Conservation (phyloP, 1,140 invertebrate species). For the Atta cephalotes region DNA sequence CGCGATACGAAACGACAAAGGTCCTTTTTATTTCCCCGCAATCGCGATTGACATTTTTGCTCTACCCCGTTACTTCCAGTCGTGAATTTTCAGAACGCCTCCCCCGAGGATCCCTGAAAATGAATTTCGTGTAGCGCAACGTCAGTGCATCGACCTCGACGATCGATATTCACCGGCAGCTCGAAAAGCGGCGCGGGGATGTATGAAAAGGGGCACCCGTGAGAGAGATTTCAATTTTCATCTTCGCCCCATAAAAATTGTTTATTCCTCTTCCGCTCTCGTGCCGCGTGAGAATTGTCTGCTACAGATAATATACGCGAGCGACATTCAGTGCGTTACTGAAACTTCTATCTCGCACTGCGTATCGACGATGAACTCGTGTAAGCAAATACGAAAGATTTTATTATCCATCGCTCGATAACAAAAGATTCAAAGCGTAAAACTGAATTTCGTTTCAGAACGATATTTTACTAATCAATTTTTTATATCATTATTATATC, state of each 20-base stretch:
- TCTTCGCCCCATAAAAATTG: slow-evolving; percentile 58
- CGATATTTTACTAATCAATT: background rate
- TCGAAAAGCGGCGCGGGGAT: slow-evolving; percentile 56
- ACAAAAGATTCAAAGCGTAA: background rate
- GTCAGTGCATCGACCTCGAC: slow-evolving; percentile 68
- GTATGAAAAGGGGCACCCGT: slow-evolving; percentile 61
- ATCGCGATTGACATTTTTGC: slow-evolving; percentile 64
- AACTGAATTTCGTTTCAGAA: background rate
- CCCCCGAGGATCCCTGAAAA: slow-evolving; percentile 64
- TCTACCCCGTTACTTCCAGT: slow-evolving; percentile 61
- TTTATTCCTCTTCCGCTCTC: slow-evolving; percentile 48
- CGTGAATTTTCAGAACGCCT: slow-evolving; percentile 72
- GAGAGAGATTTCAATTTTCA: slow-evolving; percentile 76
- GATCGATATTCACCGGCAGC: slow-evolving; percentile 70
- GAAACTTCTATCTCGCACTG: background rate
- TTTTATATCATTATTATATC: background rate
- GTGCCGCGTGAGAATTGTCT: slow-evolving; percentile 41
- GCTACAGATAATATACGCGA: slow-evolving; percentile 11
- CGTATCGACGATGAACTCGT: slow-evolving; percentile 4
- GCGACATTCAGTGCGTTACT: background rate
- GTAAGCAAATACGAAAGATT: slow-evolving; percentile 3
- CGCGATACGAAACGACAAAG: background rate
- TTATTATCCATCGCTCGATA: background rate
- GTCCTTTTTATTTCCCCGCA: background rate
- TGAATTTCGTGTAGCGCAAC: slow-evolving; percentile 73